These are phyloP conservation scores for Isaurus tuberculatus DNA, from an alignment of 92 coral and sea anemone genomes.

Conservation along the genomic window DNA sequence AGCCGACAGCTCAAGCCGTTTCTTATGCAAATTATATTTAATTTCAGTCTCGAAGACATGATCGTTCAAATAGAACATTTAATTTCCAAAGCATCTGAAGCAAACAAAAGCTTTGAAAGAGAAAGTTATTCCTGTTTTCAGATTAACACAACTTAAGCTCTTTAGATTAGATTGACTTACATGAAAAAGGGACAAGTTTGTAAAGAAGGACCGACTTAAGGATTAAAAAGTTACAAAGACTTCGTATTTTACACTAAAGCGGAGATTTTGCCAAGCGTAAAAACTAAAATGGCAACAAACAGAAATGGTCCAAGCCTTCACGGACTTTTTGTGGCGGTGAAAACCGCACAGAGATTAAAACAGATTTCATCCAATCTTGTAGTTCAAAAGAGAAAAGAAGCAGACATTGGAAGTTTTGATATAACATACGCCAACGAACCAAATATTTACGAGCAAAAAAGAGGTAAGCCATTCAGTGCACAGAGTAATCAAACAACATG, in stretches of 20 bases:
- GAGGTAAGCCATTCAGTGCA: not conserved
- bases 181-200: constrained; percentile 9
- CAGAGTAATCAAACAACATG: constrained; percentile 32
- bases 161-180: not conserved
- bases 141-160: constrained; percentile 22
- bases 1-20: constrained; percentile 29
- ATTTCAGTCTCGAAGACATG: constrained; percentile 36
- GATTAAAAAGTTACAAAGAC: constrained; percentile 1
- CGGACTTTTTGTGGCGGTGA: constrained; percentile 66
- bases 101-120: constrained; percentile 34
- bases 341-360: constrained; percentile 72
- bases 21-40: constrained; percentile 47
- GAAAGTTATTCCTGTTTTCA: constrained; percentile 24
- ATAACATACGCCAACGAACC: constrained; percentile 77
- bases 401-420: constrained; percentile 71
- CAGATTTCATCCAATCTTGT: constrained; percentile 62
- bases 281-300: constrained; percentile 48
- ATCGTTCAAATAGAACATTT: constrained; percentile 32
- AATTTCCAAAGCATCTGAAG: constrained; percentile 17
- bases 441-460: constrained; percentile 12
- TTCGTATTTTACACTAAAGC: constrained; percentile 1
- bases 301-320: constrained; percentile 66
- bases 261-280: not conserved
- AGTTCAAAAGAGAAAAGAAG: constrained; percentile 56
- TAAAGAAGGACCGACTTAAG: constrained; percentile 3